These are phyloP conservation scores for Pao palembangensis DNA, from an alignment of 2,113 vertebrate species.

Conservation along the genomic window DNA sequence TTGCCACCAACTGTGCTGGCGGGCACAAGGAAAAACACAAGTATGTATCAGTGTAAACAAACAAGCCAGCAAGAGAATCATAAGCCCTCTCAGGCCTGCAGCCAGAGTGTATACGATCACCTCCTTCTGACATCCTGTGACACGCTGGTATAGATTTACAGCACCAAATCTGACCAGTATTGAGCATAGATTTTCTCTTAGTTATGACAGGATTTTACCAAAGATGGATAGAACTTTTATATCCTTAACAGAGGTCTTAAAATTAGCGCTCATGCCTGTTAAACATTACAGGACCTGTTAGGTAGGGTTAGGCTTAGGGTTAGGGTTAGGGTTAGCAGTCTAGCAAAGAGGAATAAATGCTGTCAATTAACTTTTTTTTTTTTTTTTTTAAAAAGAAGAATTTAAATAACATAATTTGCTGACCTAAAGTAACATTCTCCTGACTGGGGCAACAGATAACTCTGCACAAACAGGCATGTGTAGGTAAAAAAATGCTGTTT, in stretches of 20 bases:
- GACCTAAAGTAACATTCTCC: not conserved
- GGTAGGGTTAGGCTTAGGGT: too few species aligned
- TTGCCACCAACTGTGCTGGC: slow-evolving; percentile 43
- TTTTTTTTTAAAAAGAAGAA: too few species aligned
- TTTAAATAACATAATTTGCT: too few species aligned
- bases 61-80: slow-evolving; percentile 10
- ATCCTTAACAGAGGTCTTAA: too few species aligned
- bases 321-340: too few species aligned
- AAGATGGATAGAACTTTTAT: not conserved
- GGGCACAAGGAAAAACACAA: slow-evolving; percentile 17
- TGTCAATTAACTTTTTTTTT: too few species aligned
- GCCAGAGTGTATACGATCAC: slow-evolving; percentile 8
- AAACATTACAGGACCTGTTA: too few species aligned
- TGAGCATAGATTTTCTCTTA: not conserved
- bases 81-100: not conserved
- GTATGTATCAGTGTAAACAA: slow-evolving; percentile 24
- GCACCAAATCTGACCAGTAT: not conserved
- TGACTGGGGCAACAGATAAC: not conserved
- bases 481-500: not conserved
- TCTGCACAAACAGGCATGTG: not conserved
- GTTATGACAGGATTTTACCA: not conserved
- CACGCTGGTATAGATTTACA: slow-evolving; percentile 8
- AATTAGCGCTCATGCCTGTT: too few species aligned
- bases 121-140: slow-evolving; percentile 6
- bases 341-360: too few species aligned